Evolutionary conservation across 2,888 invertebrate genomes (phyloP), one percentile per base, ranked within the genome.

Genomic region (Drosophila mayaguana): DNA sequence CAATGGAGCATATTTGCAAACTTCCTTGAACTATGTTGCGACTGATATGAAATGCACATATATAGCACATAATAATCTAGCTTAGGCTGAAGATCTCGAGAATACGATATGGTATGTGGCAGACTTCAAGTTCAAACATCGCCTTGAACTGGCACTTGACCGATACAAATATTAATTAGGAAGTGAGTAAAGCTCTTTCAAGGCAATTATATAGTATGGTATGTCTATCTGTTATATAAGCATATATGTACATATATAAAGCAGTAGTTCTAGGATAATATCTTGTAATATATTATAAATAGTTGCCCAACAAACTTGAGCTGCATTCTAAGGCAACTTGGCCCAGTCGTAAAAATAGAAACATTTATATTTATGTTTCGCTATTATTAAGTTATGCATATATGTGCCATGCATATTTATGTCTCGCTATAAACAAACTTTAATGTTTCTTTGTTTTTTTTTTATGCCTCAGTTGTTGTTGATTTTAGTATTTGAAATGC

Each of bases 401-500:
- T 40, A 32, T 28, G 28, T 11, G 48, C 28, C 11, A 2, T 22
- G 43, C 36, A 50, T 40, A 60, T 16, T 40, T 51, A 51, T 51
- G 25, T 36, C 25, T 40, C 16, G 9, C 61, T 22, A 22, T 40
- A 55, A 28, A 20, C 43, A 43, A 65, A 45, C 28, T 48, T 54
- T 54, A 56, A 56, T 74, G 53, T 66, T 34, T 46, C 53, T 18
- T 46, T 48, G n/a, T 12, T 43, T 2, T n/a, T 7, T 18, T 12
- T 32, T 32, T 25, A 16, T 28, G 28, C 8, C 2, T 7, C 7
- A 28, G 56, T 18, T 46, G 28, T 11, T 43, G 16, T 38, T 16
- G 16, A 6, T 38, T 7, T 36, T n/a, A 3, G 28, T 1, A 11
- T 71, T 53, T 11, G 22, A 71, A 46, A 54, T 50, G 48, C 22